These are phyloP conservation scores for Nemopilema nomurai DNA, from an alignment of 30 jellyfish, hydroid and myxozoan species.

Conservation along the genomic window DNA sequence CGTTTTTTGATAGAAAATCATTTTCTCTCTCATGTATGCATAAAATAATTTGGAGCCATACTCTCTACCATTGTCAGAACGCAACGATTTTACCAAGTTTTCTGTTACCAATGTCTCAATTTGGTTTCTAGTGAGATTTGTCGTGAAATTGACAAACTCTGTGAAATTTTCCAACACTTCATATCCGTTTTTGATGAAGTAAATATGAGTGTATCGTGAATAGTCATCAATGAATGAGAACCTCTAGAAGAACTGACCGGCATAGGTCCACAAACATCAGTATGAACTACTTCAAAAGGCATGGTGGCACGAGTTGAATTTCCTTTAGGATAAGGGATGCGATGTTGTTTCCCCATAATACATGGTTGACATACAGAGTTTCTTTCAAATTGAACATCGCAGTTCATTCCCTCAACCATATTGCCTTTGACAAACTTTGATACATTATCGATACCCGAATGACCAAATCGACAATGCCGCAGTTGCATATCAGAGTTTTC, in stretches of 20 bases:
- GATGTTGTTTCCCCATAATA: conserved; percentile 61
- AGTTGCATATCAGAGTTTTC: conserved; percentile 37
- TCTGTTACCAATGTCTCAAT: conserved; percentile 12
- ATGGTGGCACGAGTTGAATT: conserved; percentile 12
- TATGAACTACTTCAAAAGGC: conserved; percentile 26
- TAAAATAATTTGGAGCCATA: conserved; percentile 29
- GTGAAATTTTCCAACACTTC: conserved; percentile 35
- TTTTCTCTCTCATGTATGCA: conserved; percentile 5
- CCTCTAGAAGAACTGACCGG: conserved; percentile 35
- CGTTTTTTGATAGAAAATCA: conserved; percentile 21
- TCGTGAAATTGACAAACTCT: conserved; percentile 21
- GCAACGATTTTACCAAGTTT: conserved; percentile 17
- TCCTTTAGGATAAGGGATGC: conserved; percentile 33
- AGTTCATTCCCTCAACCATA: conserved; percentile 62
- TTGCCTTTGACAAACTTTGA: conserved; percentile 27
- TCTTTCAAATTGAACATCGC: conserved; percentile 12
- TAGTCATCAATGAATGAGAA: conserved; percentile 49
- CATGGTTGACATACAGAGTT: conserved; percentile 46
- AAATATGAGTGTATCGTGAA: conserved; percentile 33
- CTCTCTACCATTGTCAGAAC: conserved; percentile 61
- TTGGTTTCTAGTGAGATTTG: conserved; percentile 21
- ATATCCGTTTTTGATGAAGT: conserved; percentile 26
- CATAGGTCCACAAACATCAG: conserved; percentile 67
- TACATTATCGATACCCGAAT: conserved; percentile 34
- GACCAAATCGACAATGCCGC: conserved; percentile 67